These are phyloP conservation scores for Macropis europaea DNA, from an alignment of 2,888 invertebrate genomes.

Conservation along the genomic window DNA sequence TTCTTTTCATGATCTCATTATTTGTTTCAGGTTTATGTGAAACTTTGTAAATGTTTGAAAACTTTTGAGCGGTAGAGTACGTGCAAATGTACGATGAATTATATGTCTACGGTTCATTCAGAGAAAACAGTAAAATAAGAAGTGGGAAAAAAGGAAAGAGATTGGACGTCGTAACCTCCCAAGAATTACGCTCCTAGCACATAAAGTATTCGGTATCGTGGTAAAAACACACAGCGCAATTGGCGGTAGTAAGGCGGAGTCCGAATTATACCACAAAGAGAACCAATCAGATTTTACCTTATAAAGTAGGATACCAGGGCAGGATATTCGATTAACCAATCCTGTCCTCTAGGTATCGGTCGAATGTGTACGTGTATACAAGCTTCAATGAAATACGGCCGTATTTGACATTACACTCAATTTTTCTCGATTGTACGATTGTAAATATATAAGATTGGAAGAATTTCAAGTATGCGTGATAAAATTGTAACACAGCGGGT, in stretches of 20 bases:
- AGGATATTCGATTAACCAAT: constrained; percentile 79
- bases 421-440: constrained; percentile 20
- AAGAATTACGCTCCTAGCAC: constrained; percentile 57
- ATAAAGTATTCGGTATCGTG: constrained; percentile 71
- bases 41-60: too few species aligned
- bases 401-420: constrained; percentile 14
- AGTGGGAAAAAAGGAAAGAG: constrained; percentile 30
- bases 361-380: constrained; percentile 49
- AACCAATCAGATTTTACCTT: constrained; percentile 79
- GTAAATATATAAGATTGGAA: constrained; percentile 5
- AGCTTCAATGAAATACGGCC: constrained; percentile 34
- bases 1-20: too few species aligned
- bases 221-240: constrained; percentile 76
- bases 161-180: constrained; percentile 48
- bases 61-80: background rate
- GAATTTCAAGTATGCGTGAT: background rate
- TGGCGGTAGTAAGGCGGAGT: constrained; percentile 76
- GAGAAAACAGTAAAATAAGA: constrained; percentile 31
- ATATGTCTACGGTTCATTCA: constrained; percentile 24
- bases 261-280: constrained; percentile 77
- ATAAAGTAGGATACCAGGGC: constrained; percentile 76
- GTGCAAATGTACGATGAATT: background rate
- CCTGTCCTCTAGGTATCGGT: constrained; percentile 74
- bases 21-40: too few species aligned
- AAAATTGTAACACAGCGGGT: constrained; percentile 5